Conservation (phyloP, 2,797 vertebrate species). For the Smutsia temminckii region DNA sequence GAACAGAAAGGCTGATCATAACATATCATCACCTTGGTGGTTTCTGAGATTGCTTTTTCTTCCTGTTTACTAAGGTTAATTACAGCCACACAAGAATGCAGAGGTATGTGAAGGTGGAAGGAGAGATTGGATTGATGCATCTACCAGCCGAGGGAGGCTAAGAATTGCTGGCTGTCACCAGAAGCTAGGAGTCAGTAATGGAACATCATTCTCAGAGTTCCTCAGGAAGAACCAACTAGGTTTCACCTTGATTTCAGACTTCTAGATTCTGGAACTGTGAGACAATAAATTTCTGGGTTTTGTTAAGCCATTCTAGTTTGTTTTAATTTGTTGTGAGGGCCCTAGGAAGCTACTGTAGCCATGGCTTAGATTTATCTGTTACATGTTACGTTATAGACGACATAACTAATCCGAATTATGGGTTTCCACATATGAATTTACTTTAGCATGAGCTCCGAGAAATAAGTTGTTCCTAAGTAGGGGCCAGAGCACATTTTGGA, state of each 20-base stretch:
- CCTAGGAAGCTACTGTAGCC: background rate
- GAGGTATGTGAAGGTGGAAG: background rate
- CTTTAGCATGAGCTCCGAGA: background rate
- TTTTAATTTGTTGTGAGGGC: background rate
- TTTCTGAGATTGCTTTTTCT: background rate
- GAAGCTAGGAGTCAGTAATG: background rate
- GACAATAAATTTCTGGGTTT: background rate
- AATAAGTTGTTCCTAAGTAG: background rate
- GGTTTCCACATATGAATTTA: conserved; percentile 1
- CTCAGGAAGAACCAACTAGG: background rate
- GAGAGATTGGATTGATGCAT: too few species aligned
- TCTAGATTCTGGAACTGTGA: background rate
- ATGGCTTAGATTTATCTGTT: background rate
- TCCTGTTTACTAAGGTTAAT: background rate
- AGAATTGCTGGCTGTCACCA: background rate
- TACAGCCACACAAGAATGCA: background rate
- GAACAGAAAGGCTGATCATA: background rate
- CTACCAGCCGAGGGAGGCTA: background rate
- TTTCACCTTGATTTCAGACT: background rate
- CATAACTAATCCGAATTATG: background rate
- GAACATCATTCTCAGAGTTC: background rate
- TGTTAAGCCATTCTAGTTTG: background rate
- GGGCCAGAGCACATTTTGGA: background rate
- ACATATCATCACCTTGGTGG: background rate
- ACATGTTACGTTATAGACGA: background rate